Percentiles rank a stretch among this genome's conserved stretches.
Evolutionary conservation across 2,888 invertebrate genomes (phyloP).

Genomic region (Andrena marginata): DNA sequence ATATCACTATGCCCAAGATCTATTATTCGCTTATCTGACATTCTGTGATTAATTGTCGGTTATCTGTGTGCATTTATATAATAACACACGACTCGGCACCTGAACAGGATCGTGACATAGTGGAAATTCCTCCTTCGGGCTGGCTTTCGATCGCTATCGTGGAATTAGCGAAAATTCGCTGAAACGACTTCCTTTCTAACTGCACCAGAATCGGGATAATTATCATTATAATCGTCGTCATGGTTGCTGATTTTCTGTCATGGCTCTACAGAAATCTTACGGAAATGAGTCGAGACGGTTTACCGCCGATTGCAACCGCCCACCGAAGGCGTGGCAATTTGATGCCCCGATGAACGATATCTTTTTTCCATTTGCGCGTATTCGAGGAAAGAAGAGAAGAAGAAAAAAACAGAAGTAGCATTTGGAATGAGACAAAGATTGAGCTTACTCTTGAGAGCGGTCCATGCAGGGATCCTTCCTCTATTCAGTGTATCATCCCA

Average conservation of each 20-base stretch:
- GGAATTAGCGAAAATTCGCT: constrained; percentile 32
- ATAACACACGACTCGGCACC: neutral
- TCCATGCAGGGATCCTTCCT: constrained; percentile 77
- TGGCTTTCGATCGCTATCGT: neutral
- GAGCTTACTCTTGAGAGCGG: constrained; percentile 79
- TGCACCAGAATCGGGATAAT: constrained; percentile 49
- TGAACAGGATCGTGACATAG: neutral
- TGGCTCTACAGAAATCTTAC: constrained; percentile 73
- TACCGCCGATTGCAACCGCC: constrained; percentile 77
- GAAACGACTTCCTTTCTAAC: constrained; percentile 52
- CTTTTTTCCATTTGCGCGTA: neutral
- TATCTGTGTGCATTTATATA: constrained; percentile 39
- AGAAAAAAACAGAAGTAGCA: neutral
- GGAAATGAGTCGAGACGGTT: constrained; percentile 77
- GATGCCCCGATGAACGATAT: neutral
- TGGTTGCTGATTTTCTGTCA: constrained; percentile 80
- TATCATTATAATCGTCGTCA: constrained; percentile 72
- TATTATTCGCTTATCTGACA: constrained; percentile 25
- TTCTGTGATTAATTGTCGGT: constrained; percentile 4
- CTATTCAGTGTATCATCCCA: constrained; percentile 77
- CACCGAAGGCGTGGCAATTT: constrained; percentile 62
- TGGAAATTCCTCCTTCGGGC: neutral
- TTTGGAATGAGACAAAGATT: neutral
- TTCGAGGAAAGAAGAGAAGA: neutral
- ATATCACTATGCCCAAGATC: neutral